Conservation (phyloP, 2,888 invertebrate species). For the Baccha elongata region DNA sequence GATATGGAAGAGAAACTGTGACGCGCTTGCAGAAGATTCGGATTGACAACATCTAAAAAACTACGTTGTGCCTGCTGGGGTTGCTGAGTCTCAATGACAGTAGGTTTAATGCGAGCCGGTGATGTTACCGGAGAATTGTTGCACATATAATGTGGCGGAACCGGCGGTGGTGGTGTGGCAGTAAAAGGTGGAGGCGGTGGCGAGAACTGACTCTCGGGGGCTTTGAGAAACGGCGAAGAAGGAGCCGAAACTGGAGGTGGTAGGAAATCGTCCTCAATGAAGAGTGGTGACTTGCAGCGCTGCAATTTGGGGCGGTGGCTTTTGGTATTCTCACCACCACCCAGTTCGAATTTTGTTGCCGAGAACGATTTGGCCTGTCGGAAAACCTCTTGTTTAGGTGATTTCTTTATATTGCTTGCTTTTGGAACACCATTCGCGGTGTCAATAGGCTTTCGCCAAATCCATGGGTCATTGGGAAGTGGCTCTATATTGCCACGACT, state of each 20-base stretch:
- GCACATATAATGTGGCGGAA: conserved; percentile 58
- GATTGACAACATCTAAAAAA: conserved; percentile 77
- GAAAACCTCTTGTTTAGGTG: conserved; percentile 75
- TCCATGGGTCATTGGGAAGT: conserved; percentile 78
- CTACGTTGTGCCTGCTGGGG: conserved; percentile 73
- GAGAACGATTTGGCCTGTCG: conserved; percentile 77
- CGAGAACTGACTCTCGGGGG: conserved; percentile 75
- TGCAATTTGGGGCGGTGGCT: conserved; percentile 76
- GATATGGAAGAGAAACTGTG: conserved; percentile 80
- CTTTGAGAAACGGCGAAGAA: conserved; percentile 77
- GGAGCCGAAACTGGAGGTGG: conserved; percentile 77
- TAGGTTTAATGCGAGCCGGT: conserved; percentile 72
- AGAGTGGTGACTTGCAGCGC: conserved; percentile 76
- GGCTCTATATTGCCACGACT: conserved; percentile 73
- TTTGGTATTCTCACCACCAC: conserved; percentile 58
- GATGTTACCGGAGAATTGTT: conserved; percentile 71
- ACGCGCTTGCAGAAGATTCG: conserved; percentile 78
- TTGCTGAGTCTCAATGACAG: conserved; percentile 72
- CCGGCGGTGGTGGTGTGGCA: conserved; percentile 65
- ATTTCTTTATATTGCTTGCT: conserved; percentile 58
- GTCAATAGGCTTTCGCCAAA: conserved; percentile 76
- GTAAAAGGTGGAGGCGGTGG: conserved; percentile 72
- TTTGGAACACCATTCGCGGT: conserved; percentile 34
- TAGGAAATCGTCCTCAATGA: conserved; percentile 75
- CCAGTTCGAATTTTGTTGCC: conserved; percentile 76